Conservation (phyloP, 2,113 vertebrate species). For the Rhagologus leucostigma region DNA sequence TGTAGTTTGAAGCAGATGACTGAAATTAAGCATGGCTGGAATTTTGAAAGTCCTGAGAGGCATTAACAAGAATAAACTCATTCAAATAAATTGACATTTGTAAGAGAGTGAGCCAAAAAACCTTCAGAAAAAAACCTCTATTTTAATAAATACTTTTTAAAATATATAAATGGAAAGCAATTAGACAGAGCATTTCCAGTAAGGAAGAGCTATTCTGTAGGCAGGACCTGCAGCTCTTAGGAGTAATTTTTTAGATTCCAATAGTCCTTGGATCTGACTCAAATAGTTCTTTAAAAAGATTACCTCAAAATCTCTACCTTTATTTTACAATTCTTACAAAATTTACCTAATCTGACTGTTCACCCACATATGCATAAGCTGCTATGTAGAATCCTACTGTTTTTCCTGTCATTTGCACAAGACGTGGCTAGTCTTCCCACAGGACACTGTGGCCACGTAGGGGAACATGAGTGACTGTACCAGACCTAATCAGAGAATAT, state of each 20-base stretch:
- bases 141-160: background rate
- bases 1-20: background rate
- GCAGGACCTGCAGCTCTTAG: background rate
- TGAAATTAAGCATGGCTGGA: background rate
- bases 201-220: background rate
- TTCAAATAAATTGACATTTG: background rate
- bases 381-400: fast-evolving
- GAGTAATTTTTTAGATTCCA: background rate
- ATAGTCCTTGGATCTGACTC: background rate
- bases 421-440: background rate
- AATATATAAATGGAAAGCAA: background rate
- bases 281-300: background rate
- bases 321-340: background rate
- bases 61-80: background rate
- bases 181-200: background rate
- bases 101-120: background rate
- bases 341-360: background rate
- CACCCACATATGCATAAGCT: background rate
- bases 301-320: background rate
- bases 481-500: background rate
- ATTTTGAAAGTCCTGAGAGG: background rate
- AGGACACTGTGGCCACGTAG: background rate
- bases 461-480: too few relatives aligned
- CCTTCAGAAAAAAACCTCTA: background rate
- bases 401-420: background rate